Conservation (phyloP, 92 coral and sea anemone species). For the Blastomussa wellsi region DNA sequence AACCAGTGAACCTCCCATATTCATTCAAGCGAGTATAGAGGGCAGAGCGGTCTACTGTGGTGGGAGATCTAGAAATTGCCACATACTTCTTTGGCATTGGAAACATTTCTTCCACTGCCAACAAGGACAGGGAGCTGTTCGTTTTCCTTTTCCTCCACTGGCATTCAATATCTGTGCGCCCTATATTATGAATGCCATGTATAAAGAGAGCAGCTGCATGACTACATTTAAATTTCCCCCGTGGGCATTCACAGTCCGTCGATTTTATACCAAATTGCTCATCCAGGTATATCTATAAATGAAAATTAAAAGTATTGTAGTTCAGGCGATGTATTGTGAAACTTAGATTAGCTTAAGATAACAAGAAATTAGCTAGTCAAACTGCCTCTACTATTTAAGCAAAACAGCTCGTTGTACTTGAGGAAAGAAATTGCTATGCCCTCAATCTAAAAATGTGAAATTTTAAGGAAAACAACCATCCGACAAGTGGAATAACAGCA, state of each 20-base stretch:
- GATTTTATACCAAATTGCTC: constrained; percentile 5
- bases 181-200: constrained; percentile 22
- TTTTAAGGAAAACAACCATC: too few species aligned
- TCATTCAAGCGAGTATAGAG: constrained; percentile 22
- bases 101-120: constrained; percentile 28
- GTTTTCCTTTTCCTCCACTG: constrained; percentile 31
- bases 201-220: constrained; percentile 18
- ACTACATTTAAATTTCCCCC: constrained; percentile 13
- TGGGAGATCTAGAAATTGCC: constrained; percentile 5
- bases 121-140: neutral
- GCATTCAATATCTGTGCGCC: constrained; percentile 16
- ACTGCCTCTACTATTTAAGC: too few species aligned
- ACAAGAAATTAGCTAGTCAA: too few species aligned
- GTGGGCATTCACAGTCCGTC: constrained; percentile 7
- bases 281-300: too few species aligned
- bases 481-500: too few species aligned
- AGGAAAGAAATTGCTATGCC: too few species aligned
- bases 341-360: too few species aligned
- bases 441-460: too few species aligned
- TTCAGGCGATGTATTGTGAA: too few species aligned
- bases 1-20: constrained; percentile 61
- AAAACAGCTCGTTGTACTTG: too few species aligned
- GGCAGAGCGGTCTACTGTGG: constrained; percentile 22
- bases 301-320: too few species aligned
- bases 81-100: constrained; percentile 13